Evolutionary conservation across 2,797 vertebrate genomes (phyloP), one percentile per base, ranked within the genome.

Genomic region (Danio tinwini): DNA sequence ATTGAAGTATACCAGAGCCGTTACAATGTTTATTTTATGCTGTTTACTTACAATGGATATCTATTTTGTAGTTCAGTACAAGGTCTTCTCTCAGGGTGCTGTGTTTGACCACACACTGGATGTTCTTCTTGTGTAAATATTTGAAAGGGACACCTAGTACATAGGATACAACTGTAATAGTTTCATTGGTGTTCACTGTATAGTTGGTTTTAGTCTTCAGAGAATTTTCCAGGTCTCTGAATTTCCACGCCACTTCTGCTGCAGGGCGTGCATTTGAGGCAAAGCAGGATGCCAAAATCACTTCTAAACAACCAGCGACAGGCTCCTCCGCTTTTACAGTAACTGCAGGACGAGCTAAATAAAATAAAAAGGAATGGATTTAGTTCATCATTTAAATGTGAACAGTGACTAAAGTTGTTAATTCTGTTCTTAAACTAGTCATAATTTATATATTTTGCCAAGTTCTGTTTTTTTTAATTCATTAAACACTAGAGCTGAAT

Each of bases 31-130:
- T 29, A 29, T 29, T 29, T 29, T 1, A 29, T 29, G 29, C 3
- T 29, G 29, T 29, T 29, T 78, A 91, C 90, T 61, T 64, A 93
- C 92, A 92, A 42, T 87, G 39, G 11, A 92, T 62, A n/a, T 86
- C 80, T 21, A 91, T 45, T 12, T 0, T 67, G 84, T 85, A 85
- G 14, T 68, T 0, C 9, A 82, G 37, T 4, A 5, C 47, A 14
- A 62, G 0, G 7, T 81, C 62, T 21, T 58, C 4, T 0, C 0
- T 2, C 14, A 82, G n/a, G 0, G 74, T 81, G 1, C 21, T 1
- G 62, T 70, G 78, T n/a, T 5, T 84, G 58, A 92, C 10, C 4
- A 88, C 71, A 76, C 92, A 93, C 4, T 76, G 62, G 53, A 91
- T 75, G 6, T 1, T 2, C 3, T 53, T 65, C 0, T 74, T 7